Base-by-base conservation (phyloP, 2,113 vertebrate species). In the Cnemophilus loriae region DNA sequence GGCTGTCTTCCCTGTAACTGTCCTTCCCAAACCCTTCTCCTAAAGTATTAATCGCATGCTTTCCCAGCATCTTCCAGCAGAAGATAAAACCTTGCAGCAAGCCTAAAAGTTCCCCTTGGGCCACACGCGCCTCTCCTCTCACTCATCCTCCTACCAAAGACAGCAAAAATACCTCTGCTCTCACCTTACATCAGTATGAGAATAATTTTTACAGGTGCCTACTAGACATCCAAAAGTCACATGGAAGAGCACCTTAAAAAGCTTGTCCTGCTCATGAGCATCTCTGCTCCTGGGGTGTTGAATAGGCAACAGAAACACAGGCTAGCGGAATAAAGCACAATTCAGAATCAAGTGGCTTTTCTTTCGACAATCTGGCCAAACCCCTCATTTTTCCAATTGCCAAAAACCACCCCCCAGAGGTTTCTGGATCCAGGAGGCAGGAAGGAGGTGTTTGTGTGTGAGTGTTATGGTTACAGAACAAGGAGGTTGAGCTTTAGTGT, bases 391-490 rank as follows among this genome's bases (percentile, higher is more conserved):
- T 68, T 19, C 1, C 0, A 14, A 76, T 7, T 23, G 22, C 14
- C 39, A 32, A 26, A 64, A 55, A 35, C 3, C 4, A 3, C 13
- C 6, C 24, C 16, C 16, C 16, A 37, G 27, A 60, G 16, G 50
- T 32, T 80, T 81, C 59, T 74, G 30, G 30, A 57, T 81, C 9
- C 46, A 78, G n/a, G 15, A 81, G 27, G 20, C 41, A 47, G 57
- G 61, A 85, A 85, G 17, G 5, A 56, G 11, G 61, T 41, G 8
- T 22, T 33, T 60, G 11, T 7, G 19, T 30, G 18, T 10, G 11
- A 57, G 11, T 9, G 44, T 14, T 42, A 35, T 0, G 0, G 52
- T 11, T 26, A 22, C 11, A 42, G 33, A 59, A 59, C 6, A 67
- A 76, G 26, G 7, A 49, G 32, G 32, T 32, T 32, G n/a, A 50